Evolutionary conservation across 2,113 vertebrate species (phyloP), one percentile per base, ranked within the genome.

Genomic region (Pantherophis guttatus): DNA sequence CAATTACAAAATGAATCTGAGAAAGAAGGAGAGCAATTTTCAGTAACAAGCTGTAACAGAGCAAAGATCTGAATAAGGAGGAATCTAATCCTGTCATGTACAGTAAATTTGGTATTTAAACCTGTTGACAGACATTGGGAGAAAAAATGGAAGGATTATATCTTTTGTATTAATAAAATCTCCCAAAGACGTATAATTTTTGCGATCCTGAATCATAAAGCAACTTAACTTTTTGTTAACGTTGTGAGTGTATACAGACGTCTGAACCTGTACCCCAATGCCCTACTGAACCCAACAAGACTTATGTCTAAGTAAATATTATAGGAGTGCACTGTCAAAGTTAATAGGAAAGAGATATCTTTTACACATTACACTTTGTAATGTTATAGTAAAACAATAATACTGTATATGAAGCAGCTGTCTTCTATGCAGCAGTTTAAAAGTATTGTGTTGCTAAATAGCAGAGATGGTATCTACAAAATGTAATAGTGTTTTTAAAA

Each of bases 61-160:
- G 24, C 9, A 93, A 87, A 53, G 88, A 92, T 0, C 48, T 50
- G 10, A 62, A 29, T 65, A 55, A 86, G 94, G 91, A 92, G 95
- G 39, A 93, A 29, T 94, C 17, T 33, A 86, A 94, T 93, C 93
- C 53, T 70, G 58, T 91, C n/a, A 65, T 10, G 9, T 11, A 17
- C 54, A 55, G 54, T 17, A 90, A 95, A 96, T 95, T 96, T 94
- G 90, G 92, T 91, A 91, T 89, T 95, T 95, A 94, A 95, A 62
- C 44, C 54, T 55, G 8, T 86, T 95, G 17, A 93, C 89, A 94
- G 65, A 91, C 88, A 26, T 81, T 81, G 89, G 58, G 94, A 8
- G 44, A 90, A 52, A 29, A 86, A 3, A 26, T 59, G 91, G 86
- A 90, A 91, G 10, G 24, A 91, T 92, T n/a, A 94, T 95, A 94